Conservation (phyloP, 2,888 invertebrate genomes). For the Heliconius cydno region DNA sequence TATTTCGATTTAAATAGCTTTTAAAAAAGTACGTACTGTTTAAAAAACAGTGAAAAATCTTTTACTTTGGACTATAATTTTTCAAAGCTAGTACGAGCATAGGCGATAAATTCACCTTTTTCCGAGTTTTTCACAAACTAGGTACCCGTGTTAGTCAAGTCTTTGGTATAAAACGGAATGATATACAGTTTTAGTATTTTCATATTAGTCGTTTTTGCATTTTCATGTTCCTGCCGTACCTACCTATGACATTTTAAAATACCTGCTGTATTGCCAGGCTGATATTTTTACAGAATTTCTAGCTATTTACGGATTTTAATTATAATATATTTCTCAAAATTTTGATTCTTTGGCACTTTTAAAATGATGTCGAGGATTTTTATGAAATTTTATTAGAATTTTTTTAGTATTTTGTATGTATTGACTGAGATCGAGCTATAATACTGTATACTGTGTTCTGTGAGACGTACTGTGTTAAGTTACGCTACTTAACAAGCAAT, state of each 20-base stretch:
- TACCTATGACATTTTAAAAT: conserved; percentile 13
- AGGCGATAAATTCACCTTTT: conserved; percentile 31
- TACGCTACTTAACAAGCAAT: no score
- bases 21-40: not conserved
- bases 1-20: no score
- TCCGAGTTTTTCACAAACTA: conserved; percentile 28
- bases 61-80: conserved; percentile 21
- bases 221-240: not conserved
- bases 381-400: no score
- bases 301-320: not conserved
- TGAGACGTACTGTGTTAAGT: no score
- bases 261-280: not conserved
- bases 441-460: no score
- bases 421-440: no score
- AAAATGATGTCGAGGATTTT: not conserved
- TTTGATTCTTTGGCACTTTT: no score
- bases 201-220: conserved; percentile 2
- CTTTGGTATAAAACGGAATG: conserved; percentile 23
- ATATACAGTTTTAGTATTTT: conserved; percentile 10
- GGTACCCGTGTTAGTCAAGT: conserved; percentile 6
- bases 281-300: not conserved
- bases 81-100: conserved; percentile 21
- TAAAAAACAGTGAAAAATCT: not conserved
- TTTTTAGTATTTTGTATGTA: no score
- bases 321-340: no score